A percentile compares a stretch with the other conserved stretches of the same genome.
These are phyloP conservation scores for Platalea minor DNA, from an alignment of 2,797 vertebrate species.

Conservation along the genomic window DNA sequence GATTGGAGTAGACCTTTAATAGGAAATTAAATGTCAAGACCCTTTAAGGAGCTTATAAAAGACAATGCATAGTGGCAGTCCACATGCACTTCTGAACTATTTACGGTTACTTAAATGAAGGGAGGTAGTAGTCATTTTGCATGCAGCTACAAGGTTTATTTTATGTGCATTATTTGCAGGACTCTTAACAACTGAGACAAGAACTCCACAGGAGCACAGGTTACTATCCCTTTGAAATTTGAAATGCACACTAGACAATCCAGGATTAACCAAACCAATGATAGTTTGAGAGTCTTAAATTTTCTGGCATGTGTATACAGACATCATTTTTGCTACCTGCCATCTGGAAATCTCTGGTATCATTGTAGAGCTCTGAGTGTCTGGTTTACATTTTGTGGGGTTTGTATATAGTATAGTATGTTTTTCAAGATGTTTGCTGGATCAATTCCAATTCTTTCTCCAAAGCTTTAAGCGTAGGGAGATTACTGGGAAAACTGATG, in stretches of 20 bases:
- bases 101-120: neutral
- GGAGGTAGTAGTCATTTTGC: neutral
- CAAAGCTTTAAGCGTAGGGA: neutral
- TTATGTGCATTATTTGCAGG: neutral
- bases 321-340: neutral
- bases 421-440: neutral
- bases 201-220: neutral
- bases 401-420: neutral
- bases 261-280: neutral
- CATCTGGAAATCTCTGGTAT: neutral
- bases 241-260: neutral
- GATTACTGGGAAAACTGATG: neutral
- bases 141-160: neutral
- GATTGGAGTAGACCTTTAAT: neutral
- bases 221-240: neutral
- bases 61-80: neutral
- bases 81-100: neutral
- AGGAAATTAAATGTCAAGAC: neutral
- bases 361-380: neutral
- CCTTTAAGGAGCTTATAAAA: neutral
- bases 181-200: neutral
- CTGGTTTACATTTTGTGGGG: neutral
- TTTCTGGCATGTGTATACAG: neutral
- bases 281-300: neutral
- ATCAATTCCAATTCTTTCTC: neutral